A percentile compares a stretch with the other conserved stretches of the same genome.
Evolutionary conservation across 2,113 vertebrate genomes (phyloP).

Genomic region (Hippopotamus amphibius): DNA sequence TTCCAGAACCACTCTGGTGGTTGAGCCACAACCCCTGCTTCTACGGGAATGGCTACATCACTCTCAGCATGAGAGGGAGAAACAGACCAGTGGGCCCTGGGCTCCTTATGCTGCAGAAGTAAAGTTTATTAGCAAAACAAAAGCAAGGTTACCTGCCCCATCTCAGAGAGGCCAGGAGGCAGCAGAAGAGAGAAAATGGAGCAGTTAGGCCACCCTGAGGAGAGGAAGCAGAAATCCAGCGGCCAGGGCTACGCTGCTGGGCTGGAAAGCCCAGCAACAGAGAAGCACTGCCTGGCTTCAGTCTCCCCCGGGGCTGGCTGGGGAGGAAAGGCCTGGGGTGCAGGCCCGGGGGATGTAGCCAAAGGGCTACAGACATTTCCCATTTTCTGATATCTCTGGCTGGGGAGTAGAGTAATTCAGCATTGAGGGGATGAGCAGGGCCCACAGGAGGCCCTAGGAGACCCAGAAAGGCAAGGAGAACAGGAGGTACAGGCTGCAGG

Average conservation of each 20-base stretch:
- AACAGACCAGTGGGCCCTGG: background rate
- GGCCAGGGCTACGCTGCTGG: background rate
- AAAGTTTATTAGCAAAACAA: slow-evolving; percentile 67
- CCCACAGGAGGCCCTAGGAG: background rate
- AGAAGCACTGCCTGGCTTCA: background rate
- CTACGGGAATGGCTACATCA: fast-evolving
- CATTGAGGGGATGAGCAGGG: background rate
- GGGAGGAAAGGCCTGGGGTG: background rate
- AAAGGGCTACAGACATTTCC: fast-evolving
- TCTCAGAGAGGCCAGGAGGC: background rate
- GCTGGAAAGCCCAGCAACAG: background rate
- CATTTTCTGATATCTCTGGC: background rate
- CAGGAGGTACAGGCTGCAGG: background rate
- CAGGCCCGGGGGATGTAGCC: background rate
- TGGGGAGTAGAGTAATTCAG: background rate
- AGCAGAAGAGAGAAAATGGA: background rate
- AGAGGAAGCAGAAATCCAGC: background rate
- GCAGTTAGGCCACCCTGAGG: background rate
- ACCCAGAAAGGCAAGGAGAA: background rate
- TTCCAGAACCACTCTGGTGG: background rate
- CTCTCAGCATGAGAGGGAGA: background rate
- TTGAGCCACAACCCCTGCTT: background rate
- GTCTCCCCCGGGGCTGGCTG: background rate
- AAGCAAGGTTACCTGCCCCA: background rate
- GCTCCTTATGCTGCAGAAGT: background rate